These are phyloP conservation scores for Micropoecilia bifurca DNA, from an alignment of 2,797 vertebrate species.

Conservation along the genomic window DNA sequence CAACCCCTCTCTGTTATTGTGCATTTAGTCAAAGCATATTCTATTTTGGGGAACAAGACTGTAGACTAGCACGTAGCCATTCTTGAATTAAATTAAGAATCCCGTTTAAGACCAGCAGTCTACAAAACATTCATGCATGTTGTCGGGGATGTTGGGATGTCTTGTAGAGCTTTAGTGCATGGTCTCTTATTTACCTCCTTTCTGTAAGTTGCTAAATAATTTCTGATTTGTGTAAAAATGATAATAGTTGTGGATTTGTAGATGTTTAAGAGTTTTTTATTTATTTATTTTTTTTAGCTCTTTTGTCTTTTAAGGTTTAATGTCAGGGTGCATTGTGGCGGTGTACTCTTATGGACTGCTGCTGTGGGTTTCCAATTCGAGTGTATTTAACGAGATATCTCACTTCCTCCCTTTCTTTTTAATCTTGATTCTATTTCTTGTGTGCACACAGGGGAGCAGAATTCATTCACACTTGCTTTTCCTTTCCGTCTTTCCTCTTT, in stretches of 20 bases:
- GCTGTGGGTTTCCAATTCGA: conserved; percentile 71
- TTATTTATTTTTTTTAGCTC: conserved; percentile 28
- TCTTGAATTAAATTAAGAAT: background rate
- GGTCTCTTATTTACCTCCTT: conserved; percentile 8
- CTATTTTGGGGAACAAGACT: background rate
- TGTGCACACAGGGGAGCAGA: conserved; percentile 67
- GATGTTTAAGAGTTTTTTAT: conserved; percentile 19
- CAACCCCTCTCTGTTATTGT: background rate
- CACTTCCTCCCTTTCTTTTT: conserved; percentile 58
- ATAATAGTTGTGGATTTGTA: conserved; percentile 24
- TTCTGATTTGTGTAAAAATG: conserved; percentile 34
- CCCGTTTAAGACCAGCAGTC: background rate
- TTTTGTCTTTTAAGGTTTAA: conserved; percentile 25
- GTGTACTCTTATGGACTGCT: conserved; percentile 20
- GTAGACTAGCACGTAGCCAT: background rate
- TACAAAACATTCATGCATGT: background rate
- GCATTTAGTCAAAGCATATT: background rate
- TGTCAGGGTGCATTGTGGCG: conserved; percentile 17
- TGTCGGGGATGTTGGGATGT: background rate
- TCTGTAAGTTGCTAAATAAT: conserved; percentile 29
- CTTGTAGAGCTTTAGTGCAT: background rate
- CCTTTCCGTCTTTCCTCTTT: conserved; percentile 48
- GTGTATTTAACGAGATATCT: conserved; percentile 78
- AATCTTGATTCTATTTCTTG: conserved; percentile 73
- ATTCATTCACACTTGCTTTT: conserved; percentile 66